Conservation (phyloP, 2,888 invertebrate genomes). For the Cheilosia impressa region DNA sequence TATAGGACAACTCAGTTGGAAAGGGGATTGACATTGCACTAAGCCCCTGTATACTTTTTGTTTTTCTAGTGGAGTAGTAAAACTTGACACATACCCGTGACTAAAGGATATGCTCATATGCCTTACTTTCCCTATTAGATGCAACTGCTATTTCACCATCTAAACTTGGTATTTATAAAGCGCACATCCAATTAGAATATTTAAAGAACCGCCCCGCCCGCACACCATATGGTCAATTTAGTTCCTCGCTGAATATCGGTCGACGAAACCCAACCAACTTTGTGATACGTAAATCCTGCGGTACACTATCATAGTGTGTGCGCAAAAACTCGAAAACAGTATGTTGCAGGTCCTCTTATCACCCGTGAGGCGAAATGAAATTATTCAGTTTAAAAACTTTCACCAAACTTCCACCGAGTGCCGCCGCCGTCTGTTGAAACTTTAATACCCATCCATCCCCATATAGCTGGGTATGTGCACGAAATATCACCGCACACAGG, state of each 20-base stretch:
- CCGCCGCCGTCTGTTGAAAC: conserved; percentile 20
- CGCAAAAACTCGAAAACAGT: conserved; percentile 47
- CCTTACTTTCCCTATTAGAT: too few relatives aligned
- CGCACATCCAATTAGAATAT: not conserved
- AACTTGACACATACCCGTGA: too few relatives aligned
- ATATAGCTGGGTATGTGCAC: conserved; percentile 7
- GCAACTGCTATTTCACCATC: too few relatives aligned
- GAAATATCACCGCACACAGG: conserved; percentile 42
- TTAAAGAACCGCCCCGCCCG: conserved; percentile 1
- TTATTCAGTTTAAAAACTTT: conserved; percentile 63
- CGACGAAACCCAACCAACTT: conserved; percentile 40
- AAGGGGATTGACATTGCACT: too few relatives aligned
- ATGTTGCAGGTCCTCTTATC: conserved; percentile 17
- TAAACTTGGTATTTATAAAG: not conserved
- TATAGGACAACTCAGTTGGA: too few relatives aligned
- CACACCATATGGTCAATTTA: conserved; percentile 49
- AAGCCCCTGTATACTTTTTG: too few relatives aligned
- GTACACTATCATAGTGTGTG: conserved; percentile 1
- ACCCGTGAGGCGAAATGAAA: not conserved
- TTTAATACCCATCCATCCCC: conserved; percentile 29
- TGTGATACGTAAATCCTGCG: conserved; percentile 21
- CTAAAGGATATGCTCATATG: too few relatives aligned
- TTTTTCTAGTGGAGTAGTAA: too few relatives aligned
- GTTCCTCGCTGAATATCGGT: conserved; percentile 12
- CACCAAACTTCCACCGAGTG: conserved; percentile 15